A percentile compares a stretch with the other conserved stretches of the same genome.
phyloP scores from a whole-genome alignment of 2,888 invertebrate genomes.

The Lasioglossum calceatum region DNA sequence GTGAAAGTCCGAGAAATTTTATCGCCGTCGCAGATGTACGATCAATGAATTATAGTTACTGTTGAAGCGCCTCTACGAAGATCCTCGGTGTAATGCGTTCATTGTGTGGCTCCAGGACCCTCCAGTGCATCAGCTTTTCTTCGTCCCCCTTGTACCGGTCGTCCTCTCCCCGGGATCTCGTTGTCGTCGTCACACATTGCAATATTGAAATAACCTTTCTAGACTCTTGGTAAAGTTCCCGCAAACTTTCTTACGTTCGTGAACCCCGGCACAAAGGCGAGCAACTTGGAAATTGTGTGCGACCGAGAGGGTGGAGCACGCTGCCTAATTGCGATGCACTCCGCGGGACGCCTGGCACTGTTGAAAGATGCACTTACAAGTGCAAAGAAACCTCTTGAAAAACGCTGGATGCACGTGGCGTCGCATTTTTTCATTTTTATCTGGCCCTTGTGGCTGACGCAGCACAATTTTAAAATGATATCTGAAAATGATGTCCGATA shows the following conservation, averaged over 20 bases:
- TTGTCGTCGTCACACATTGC: constrained; percentile 65
- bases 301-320: constrained; percentile 31
- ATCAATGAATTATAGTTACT: constrained; percentile 29
- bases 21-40: constrained; percentile 35
- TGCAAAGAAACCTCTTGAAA: constrained; percentile 17
- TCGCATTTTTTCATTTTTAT: neutral
- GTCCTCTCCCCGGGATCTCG: neutral
- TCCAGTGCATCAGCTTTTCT: constrained; percentile 22
- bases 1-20: constrained; percentile 28
- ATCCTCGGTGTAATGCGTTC: constrained; percentile 42
- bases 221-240: constrained; percentile 72
- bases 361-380: constrained; percentile 18
- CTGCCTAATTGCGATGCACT: constrained; percentile 61
- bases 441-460: neutral
- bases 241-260: constrained; percentile 25
- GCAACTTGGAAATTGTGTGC: constrained; percentile 71
- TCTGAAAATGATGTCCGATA: neutral
- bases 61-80: constrained; percentile 25
- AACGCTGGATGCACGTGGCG: neutral
- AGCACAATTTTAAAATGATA: neutral
- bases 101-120: constrained; percentile 32
- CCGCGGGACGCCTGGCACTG: constrained; percentile 34
- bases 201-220: constrained; percentile 78
- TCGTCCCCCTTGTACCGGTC: neutral
- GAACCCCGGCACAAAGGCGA: constrained; percentile 58